These are phyloP conservation scores for Isurus oxyrinchus DNA, from an alignment of 2,113 vertebrate species.

Conservation along the genomic window DNA sequence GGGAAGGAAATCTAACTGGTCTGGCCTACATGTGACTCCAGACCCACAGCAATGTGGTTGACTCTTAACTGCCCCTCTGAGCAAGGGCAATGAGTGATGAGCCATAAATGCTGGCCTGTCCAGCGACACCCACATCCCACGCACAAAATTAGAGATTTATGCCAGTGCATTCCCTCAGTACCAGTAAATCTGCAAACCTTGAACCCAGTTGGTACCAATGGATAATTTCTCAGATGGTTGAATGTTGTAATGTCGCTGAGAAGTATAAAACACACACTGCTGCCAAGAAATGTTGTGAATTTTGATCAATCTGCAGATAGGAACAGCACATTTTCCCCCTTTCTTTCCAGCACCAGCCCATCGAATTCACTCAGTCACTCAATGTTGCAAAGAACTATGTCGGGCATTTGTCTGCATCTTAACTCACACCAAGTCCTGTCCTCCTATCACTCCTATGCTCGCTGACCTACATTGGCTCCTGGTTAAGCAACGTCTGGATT, in stretches of 20 bases:
- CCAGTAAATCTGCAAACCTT: background rate
- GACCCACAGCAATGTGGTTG: no score
- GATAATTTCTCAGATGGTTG: background rate
- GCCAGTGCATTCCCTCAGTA: background rate
- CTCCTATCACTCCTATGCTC: no score
- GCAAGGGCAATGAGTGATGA: no score
- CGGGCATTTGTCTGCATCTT: no score
- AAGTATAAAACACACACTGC: background rate
- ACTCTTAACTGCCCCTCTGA: no score
- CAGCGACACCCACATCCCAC: no score
- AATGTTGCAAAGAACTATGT: background rate
- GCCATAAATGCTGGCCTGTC: no score
- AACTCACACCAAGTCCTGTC: no score
- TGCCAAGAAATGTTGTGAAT: background rate
- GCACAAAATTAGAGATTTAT: background rate
- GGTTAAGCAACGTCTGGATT: no score
- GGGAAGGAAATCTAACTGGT: no score
- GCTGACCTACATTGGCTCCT: no score
- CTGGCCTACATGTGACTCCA: no score
- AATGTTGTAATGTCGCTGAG: background rate
- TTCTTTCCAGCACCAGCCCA: background rate
- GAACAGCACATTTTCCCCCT: background rate
- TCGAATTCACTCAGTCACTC: background rate
- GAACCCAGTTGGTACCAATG: background rate
- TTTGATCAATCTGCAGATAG: background rate